Base-by-base conservation (phyloP, 1,140 invertebrate species). In the Tachypleus tridentatus region DNA sequence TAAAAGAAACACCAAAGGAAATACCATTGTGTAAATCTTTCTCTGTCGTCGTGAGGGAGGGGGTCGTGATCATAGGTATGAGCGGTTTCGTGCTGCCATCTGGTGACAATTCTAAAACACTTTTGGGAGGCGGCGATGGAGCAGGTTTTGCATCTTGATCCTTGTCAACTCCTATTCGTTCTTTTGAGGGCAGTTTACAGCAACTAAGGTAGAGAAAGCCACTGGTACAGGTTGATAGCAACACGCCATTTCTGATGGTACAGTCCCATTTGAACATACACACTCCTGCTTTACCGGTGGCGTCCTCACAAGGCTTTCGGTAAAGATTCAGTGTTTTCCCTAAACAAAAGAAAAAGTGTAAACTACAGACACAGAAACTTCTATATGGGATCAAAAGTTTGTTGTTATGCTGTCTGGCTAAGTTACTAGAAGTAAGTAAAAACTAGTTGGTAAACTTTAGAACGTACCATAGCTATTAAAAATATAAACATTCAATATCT, bases 211-310 rank as follows among this genome's bases (percentile, higher is more conserved):
- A 68, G 8, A 68, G 10, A 60, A 65, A 68, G 11, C 67, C 67
- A 57, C 65, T 64, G 29, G 62, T 51, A 54, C 67, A 68, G 2
- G 67, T 68, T 3, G 67, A 60, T 9, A 68, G 51, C 9, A 63
- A 65, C 10, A 68, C 8, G 4, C 67, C 67, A 52, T 68, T 65
- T 29, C 10, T 50, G 7, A 60, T 64, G 7, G 65, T 65, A 48
- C 67, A 68, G 57, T 68, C 67, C 60, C 64, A 68, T 50, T 65
- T 65, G 57, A 68, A 68, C 67, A 68, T 68, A 51, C 67, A 68
- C 3, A 62, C 56, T 58, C 67, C 67, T 8, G 47, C n/a, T 6
- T 64, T 68, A n/a, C 67, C 67, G 4, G 53, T 9, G 11, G 51
- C 10, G 59, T 68, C 61, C 48, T 58, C 49, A 52, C 67, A 68